phyloP scores from a whole-genome alignment of 2,888 invertebrate species.

The Sussaba pulchella region DNA sequence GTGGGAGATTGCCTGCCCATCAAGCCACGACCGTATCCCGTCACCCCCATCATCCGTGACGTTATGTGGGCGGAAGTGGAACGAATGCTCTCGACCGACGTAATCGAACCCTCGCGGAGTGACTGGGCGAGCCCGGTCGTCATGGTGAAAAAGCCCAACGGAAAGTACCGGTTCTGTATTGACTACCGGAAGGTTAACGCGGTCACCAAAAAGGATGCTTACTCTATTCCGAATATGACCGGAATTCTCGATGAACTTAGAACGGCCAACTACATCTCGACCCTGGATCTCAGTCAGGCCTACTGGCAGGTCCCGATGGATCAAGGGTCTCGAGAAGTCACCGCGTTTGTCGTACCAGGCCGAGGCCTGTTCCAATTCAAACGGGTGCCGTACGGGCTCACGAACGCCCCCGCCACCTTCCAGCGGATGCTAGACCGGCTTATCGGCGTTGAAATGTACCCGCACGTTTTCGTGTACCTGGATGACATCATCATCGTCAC shows the following conservation, averaged over 20 bases:
- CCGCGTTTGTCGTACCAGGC: too few relatives aligned
- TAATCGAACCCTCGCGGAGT: slow-evolving; percentile 66
- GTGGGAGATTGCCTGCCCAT: slow-evolving; percentile 9
- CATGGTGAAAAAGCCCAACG: slow-evolving; percentile 72
- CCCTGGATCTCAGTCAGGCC: slow-evolving; percentile 75
- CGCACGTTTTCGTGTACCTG: slow-evolving; percentile 58
- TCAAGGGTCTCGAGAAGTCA: slow-evolving; percentile 30
- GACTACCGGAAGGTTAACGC: slow-evolving; percentile 72
- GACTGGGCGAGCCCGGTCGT: slow-evolving; percentile 74
- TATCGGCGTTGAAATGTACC: slow-evolving; percentile 59
- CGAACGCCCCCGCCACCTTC: too few relatives aligned
- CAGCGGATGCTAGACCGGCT: slow-evolving; percentile 62
- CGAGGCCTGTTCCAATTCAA: too few relatives aligned
- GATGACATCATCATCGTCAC: slow-evolving; percentile 67
- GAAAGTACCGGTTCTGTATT: slow-evolving; percentile 72
- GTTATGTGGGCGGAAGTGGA: slow-evolving; percentile 71
- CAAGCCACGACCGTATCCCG: slow-evolving; percentile 31
- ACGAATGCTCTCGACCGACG: slow-evolving; percentile 72
- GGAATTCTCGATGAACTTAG: slow-evolving; percentile 72
- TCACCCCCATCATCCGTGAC: slow-evolving; percentile 43
- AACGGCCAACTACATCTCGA: slow-evolving; percentile 73
- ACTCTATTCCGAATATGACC: slow-evolving; percentile 8
- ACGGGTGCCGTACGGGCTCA: too few relatives aligned
- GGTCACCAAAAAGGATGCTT: slow-evolving; percentile 68
- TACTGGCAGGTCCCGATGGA: slow-evolving; percentile 74